phyloP scores from a whole-genome alignment of 1,140 invertebrate species.

The Heliconius hewitsoni region DNA sequence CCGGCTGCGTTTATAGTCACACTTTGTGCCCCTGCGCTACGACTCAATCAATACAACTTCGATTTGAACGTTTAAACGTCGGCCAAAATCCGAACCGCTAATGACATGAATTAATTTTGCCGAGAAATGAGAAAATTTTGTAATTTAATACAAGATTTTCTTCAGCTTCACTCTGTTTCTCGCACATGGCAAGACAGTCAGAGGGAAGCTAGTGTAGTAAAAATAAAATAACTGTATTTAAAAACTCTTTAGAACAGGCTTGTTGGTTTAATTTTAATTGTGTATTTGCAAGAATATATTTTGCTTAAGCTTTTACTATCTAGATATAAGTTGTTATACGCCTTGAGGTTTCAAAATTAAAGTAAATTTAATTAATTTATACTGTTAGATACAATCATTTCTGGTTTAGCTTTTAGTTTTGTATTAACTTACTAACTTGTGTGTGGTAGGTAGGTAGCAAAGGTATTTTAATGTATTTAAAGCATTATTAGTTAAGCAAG shows the following conservation, averaged over 20 bases:
- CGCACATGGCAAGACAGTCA: neutral
- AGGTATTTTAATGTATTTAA: neutral
- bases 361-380: neutral
- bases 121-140: no score
- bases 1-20: no score
- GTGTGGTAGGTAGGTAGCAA: neutral
- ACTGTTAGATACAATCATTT: neutral
- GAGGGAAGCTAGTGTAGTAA: no score
- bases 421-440: neutral
- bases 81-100: no score
- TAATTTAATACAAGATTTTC: no score
- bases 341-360: slow-evolving; percentile 5
- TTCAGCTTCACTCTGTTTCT: neutral
- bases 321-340: neutral
- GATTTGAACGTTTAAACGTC: no score
- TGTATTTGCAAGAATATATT: neutral
- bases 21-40: no score
- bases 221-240: neutral
- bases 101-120: no score
- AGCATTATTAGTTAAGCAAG: neutral
- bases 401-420: neutral
- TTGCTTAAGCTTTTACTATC: slow-evolving; percentile 5
- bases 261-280: neutral
- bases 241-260: neutral
- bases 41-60: no score